phyloP scores from a whole-genome alignment of 1,140 invertebrate species.

The Halesus radiatus region DNA sequence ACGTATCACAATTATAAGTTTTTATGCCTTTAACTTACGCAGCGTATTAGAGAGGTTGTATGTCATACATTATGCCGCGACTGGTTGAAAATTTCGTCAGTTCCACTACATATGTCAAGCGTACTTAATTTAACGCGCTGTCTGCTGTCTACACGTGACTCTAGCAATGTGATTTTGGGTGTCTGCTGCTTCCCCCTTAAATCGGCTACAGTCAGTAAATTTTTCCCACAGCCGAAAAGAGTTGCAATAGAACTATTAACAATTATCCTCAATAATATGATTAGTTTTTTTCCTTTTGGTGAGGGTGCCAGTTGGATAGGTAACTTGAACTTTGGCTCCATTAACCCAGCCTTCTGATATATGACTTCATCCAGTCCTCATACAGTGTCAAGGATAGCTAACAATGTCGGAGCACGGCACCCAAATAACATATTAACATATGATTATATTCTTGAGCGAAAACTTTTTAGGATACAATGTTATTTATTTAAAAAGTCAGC shows the following conservation, averaged over 20 bases:
- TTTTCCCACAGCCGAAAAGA: neutral
- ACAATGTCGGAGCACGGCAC: neutral
- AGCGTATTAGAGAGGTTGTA: neutral
- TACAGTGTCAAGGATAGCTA: conserved; percentile 1
- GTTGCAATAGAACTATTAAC: neutral
- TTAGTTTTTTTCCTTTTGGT: neutral
- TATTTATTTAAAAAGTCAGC: conserved; percentile 5
- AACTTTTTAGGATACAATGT: neutral
- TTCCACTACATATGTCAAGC: conserved; percentile 37
- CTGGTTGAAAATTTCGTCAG: conserved; percentile 13
- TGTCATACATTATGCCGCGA: neutral
- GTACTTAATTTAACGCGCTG: conserved; percentile 28
- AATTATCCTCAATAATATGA: neutral
- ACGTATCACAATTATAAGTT: too few relatives aligned
- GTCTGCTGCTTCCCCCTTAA: conserved; percentile 14
- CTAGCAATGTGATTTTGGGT: conserved; percentile 28
- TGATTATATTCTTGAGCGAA: neutral
- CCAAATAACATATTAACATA: conserved; percentile 7
- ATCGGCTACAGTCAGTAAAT: neutral
- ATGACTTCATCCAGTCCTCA: conserved; percentile 46
- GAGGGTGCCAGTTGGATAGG: neutral
- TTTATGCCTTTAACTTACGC: neutral
- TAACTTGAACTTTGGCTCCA: neutral
- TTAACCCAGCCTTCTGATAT: conserved; percentile 37
- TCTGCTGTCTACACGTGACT: conserved; percentile 21